Evolutionary conservation across 1,140 invertebrate species (phyloP).

Genomic region (Antheraea mylitta): DNA sequence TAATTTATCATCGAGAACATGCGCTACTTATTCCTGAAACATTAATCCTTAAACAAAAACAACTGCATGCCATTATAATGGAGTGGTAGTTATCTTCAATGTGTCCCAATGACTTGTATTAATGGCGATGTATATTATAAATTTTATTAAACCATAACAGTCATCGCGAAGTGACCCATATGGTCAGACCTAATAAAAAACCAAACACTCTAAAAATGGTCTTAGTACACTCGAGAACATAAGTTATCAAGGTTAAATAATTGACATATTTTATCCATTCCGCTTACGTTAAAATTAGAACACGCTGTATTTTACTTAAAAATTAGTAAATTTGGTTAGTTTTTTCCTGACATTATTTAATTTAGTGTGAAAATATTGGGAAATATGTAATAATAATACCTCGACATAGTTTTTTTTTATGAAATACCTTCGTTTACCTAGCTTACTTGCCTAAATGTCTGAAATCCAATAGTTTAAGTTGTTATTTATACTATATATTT

Average conservation of each 20-base stretch:
- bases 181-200: conserved; percentile 33
- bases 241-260: not conserved
- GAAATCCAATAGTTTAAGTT: too few species aligned
- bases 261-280: too few species aligned
- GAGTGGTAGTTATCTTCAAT: not conserved
- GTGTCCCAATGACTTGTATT: conserved; percentile 2
- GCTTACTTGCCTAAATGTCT: too few species aligned
- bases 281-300: too few species aligned
- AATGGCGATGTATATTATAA: conserved; percentile 3
- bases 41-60: conserved; percentile 3
- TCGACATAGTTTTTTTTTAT: too few species aligned
- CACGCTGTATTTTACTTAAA: too few species aligned
- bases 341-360: too few species aligned
- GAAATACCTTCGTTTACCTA: too few species aligned
- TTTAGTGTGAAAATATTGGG: too few species aligned
- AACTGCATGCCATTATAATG: not conserved
- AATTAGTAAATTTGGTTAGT: too few species aligned
- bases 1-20: not conserved
- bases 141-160: conserved; percentile 12
- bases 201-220: not conserved
- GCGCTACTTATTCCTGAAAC: not conserved
- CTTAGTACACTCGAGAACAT: not conserved
- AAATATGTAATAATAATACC: too few species aligned
- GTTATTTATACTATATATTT: too few species aligned
- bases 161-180: conserved; percentile 30